Evolutionary conservation across 92 coral and sea anemone genomes (phyloP), one percentile per base, ranked within the genome.

Genomic region (Pocillopora grandis): DNA sequence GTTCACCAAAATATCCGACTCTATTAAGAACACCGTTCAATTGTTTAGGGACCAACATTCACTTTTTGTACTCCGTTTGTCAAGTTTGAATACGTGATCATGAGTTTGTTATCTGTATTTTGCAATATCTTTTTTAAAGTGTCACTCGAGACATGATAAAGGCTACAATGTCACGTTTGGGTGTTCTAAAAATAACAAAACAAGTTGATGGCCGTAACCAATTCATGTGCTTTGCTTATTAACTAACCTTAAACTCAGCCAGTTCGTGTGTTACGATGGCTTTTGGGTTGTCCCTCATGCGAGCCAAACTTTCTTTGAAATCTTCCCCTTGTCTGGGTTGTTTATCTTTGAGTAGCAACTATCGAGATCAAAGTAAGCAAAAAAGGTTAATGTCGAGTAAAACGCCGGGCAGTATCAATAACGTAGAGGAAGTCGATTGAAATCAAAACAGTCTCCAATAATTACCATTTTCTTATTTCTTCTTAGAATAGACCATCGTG

Each of bases 401-500:
- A 78, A 64, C 18, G 31, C 31, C 31, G 31, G 14, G 14, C 57
- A 63, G 42, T 62, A 36, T 9, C 13, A 11, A 5, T 48, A 1
- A 12, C 14, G 61, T 55, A 33, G 64, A 58, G 71, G 48, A 58
- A 55, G 9, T 19, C 36, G 13, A 11, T 9, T 13, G 3, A 36
- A 0, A 13, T 69, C n/a, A 16, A 17, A 4, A 4, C n/a, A 14
- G 8, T n/a, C 62, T 70, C 13, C 35, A 20, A 68, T 94, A 3
- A 42, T 90, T 76, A 96, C 99, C 83, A 94, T 21, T 81, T 96
- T 96, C 67, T 94, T 96, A 90, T 94, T 96, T 56, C 98, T 82
- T 88, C 89, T 90, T 20, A 96, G 92, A 48, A 96, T 85, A n/a
- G 99, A 94, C 99, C 99, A 96, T 80, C 99, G 88, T 16, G 99